A percentile compares a stretch with the other conserved stretches of the same genome.
These are phyloP conservation scores for Gasterosteus nipponicus DNA, from an alignment of 2,113 vertebrate genomes.

Conservation along the genomic window DNA sequence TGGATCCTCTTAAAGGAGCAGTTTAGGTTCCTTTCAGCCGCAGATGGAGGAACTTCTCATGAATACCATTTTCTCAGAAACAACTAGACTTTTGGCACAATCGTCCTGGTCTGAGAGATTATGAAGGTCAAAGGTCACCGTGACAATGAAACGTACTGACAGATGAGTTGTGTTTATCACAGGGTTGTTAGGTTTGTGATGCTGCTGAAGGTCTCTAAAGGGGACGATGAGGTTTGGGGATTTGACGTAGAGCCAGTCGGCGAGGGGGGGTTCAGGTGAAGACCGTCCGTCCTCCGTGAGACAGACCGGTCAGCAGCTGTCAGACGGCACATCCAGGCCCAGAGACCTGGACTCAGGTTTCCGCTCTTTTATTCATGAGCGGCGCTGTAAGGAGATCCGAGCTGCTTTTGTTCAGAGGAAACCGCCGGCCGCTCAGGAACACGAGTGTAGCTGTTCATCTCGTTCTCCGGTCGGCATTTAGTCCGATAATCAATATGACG, in stretches of 20 bases:
- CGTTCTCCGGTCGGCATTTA: neutral
- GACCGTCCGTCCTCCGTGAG: neutral
- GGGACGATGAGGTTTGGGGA: too few species aligned
- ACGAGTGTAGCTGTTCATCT: neutral
- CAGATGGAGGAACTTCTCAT: too few species aligned
- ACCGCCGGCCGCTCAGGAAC: neutral
- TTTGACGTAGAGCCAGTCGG: neutral
- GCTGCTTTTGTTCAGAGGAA: constrained; percentile 24
- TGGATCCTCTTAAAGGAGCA: neutral
- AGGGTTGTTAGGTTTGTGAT: too few species aligned
- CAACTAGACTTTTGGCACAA: neutral
- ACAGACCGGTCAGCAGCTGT: constrained; percentile 42
- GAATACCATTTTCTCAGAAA: neutral
- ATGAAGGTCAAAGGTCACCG: neutral
- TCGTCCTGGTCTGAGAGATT: neutral
- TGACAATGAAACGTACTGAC: neutral
- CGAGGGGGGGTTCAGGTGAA: neutral
- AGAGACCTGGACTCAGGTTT: constrained; percentile 41
- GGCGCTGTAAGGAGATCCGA: constrained; percentile 45
- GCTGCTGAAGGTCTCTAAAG: neutral
- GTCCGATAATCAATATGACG: neutral
- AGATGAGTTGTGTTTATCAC: neutral
- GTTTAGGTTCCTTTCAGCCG: neutral
- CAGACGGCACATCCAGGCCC: constrained; percentile 8
- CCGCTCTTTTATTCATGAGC: constrained; percentile 66